Conservation (phyloP, 2,888 invertebrate species). For the Congeria kusceri region DNA sequence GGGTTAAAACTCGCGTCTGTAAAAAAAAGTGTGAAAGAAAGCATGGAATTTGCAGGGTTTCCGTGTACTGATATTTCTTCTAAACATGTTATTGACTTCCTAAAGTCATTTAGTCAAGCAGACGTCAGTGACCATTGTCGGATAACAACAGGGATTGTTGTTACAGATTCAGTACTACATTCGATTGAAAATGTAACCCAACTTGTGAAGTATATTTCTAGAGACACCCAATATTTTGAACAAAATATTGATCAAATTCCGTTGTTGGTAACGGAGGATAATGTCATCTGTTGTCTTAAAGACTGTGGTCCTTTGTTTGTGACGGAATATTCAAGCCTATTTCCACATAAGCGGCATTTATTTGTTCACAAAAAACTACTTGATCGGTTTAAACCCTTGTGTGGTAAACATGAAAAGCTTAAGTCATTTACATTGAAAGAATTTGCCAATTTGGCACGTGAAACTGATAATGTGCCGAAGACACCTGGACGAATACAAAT, state of each 20-base stretch:
- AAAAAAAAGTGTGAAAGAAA: neutral
- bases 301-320: slow-evolving; percentile 49
- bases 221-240: slow-evolving; percentile 27
- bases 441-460: neutral
- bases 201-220: slow-evolving; percentile 65
- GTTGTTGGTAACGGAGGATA: slow-evolving; percentile 68
- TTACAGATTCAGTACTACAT: slow-evolving; percentile 20
- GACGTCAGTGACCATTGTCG: neutral
- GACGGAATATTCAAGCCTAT: slow-evolving; percentile 32
- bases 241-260: slow-evolving; percentile 66
- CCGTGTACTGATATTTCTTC: slow-evolving; percentile 6
- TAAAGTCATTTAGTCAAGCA: neutral
- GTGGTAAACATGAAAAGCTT: neutral
- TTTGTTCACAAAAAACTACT: neutral
- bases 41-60: slow-evolving; percentile 9
- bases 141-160: neutral
- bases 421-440: neutral
- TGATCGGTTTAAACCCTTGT: neutral
- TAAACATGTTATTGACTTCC: slow-evolving; percentile 16
- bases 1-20: slow-evolving; percentile 33
- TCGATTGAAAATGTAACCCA: slow-evolving; percentile 2
- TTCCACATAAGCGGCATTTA: slow-evolving; percentile 3
- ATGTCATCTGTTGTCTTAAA: slow-evolving; percentile 51
- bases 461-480: neutral
- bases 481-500: neutral